phyloP scores from a whole-genome alignment of 2,113 vertebrate species.

The Pampusana beccarii region DNA sequence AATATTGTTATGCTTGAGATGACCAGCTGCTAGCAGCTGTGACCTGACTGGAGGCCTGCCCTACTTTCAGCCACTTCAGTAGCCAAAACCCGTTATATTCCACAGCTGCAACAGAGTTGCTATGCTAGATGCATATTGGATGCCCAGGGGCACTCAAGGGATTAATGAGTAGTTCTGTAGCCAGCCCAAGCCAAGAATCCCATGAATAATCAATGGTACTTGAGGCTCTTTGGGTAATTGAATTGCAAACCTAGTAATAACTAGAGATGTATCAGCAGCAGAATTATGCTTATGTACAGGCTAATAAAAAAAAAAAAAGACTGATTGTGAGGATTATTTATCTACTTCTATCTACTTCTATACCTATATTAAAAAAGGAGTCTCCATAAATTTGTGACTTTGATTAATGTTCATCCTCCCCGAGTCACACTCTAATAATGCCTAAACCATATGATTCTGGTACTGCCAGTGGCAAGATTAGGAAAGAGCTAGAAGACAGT shows the following conservation, averaged over 20 bases:
- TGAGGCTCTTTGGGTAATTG: slow-evolving; percentile 62
- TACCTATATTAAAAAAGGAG: slow-evolving; percentile 23
- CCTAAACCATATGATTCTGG: neutral
- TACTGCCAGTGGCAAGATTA: neutral
- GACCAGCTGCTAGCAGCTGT: neutral
- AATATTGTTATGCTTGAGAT: neutral
- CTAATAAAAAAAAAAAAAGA: slow-evolving; percentile 48
- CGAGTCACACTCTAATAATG: neutral
- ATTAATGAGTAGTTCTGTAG: slow-evolving; percentile 70
- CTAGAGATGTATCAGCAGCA: slow-evolving; percentile 54
- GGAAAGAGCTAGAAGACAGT: neutral
- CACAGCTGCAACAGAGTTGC: neutral
- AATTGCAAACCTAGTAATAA: slow-evolving; percentile 71
- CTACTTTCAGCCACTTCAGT: neutral
- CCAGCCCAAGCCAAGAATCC: slow-evolving; percentile 53
- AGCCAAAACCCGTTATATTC: neutral
- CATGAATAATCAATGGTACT: slow-evolving; percentile 75
- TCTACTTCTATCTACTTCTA: slow-evolving; percentile 33
- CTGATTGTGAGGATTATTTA: slow-evolving; percentile 55
- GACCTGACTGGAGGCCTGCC: neutral
- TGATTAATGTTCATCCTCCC: neutral
- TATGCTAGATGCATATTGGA: slow-evolving; percentile 7
- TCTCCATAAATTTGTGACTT: slow-evolving; percentile 30
- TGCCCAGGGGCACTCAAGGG: slow-evolving; percentile 51
- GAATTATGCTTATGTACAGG: slow-evolving; percentile 48